phyloP scores from a whole-genome alignment of 2,797 vertebrate genomes.

The Nyctibius grandis region DNA sequence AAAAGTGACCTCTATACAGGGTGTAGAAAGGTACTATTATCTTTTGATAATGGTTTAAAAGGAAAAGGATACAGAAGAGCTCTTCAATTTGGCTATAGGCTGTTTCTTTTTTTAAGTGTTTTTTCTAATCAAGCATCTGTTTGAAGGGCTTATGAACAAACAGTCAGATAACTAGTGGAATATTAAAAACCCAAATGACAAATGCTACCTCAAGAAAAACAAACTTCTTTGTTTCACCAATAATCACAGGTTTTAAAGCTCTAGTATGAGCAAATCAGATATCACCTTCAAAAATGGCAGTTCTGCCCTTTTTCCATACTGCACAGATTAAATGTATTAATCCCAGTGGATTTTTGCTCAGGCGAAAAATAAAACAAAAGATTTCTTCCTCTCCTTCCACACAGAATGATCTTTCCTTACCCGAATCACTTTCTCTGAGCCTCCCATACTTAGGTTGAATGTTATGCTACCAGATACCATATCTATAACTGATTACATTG shows the following conservation, averaged over 20 bases:
- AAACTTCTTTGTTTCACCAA: not conserved
- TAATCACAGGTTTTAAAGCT: not conserved
- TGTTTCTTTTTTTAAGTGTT: not conserved
- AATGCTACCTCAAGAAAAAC: not conserved
- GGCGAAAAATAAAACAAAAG: not conserved
- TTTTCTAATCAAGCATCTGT: not conserved
- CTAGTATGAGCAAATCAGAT: not conserved
- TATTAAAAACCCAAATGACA: not conserved
- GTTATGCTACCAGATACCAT: not conserved
- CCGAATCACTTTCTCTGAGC: not conserved
- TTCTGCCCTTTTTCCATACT: not conserved
- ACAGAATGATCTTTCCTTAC: not conserved
- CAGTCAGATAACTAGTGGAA: not conserved
- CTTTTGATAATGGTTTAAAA: not conserved
- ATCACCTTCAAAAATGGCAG: not conserved
- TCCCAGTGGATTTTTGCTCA: not conserved
- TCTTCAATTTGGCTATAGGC: not conserved
- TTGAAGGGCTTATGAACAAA: not conserved
- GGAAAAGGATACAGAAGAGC: not conserved
- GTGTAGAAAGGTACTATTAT: not conserved
- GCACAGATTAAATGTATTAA: not conserved
- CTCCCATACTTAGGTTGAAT: not conserved
- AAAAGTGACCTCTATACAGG: not conserved
- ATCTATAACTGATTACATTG: not conserved
- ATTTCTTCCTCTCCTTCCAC: not conserved